These are phyloP conservation scores for Rhabdornis inornatus DNA, from an alignment of 2,113 vertebrate genomes.

Conservation along the genomic window DNA sequence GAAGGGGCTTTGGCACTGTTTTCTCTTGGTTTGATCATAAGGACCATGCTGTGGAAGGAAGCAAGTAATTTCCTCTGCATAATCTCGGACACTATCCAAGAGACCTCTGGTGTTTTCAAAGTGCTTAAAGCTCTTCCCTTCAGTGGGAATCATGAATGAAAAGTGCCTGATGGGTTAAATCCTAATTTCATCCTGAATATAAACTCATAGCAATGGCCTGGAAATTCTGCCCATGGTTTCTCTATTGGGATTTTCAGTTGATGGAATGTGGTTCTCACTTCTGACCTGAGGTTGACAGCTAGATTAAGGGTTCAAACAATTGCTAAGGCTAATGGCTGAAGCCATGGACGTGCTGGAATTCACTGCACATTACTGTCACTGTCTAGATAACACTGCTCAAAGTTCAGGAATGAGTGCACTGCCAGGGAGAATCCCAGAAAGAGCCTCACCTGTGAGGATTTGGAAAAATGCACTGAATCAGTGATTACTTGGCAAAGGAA, in stretches of 20 bases:
- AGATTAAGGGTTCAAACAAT: not conserved
- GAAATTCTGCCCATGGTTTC: not conserved
- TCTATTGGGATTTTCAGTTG: not conserved
- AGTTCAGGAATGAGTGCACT: not conserved
- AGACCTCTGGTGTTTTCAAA: not conserved
- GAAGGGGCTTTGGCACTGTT: not conserved
- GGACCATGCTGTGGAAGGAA: not conserved
- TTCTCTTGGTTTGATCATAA: not conserved
- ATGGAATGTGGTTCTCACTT: not conserved
- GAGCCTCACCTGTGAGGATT: not conserved
- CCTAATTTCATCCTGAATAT: not conserved
- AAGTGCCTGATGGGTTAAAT: not conserved
- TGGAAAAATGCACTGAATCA: not conserved
- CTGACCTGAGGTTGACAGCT: not conserved
- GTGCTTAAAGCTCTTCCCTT: not conserved
- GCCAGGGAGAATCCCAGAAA: not conserved
- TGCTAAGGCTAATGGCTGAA: not conserved
- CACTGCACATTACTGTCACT: not conserved
- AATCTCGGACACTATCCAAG: not conserved
- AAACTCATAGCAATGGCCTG: not conserved
- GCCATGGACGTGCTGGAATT: not conserved
- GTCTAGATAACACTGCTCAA: not conserved
- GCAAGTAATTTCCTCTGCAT: not conserved
- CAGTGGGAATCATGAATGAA: not conserved
- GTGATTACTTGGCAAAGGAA: not conserved